Conservation (phyloP, 2,888 invertebrate species). For the Torymus texanus region DNA sequence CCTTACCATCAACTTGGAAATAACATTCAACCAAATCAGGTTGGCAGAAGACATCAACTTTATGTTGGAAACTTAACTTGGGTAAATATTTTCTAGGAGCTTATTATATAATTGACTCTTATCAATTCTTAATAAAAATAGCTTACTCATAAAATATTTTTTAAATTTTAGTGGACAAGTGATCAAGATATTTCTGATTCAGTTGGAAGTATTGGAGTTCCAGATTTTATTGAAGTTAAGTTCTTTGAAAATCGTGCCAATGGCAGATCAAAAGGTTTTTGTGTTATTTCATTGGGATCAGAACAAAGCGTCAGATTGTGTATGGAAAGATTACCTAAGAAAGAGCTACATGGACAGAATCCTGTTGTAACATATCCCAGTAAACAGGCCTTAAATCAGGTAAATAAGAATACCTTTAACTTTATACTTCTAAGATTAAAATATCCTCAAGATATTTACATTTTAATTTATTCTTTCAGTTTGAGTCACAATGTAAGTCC, state of each 20-base stretch:
- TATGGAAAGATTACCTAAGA: slow-evolving; percentile 95
- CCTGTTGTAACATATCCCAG: slow-evolving; percentile 97
- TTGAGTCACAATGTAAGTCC: slow-evolving; percentile 94
- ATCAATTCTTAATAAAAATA: no score
- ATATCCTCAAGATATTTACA: no score
- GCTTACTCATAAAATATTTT: no score
- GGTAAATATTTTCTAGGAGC: slow-evolving; percentile 79
- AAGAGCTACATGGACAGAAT: slow-evolving; percentile 95
- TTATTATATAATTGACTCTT: no score
- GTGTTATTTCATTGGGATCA: slow-evolving; percentile 94
- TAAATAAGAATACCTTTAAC: slow-evolving; percentile 60
- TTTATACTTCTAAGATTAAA: slow-evolving; percentile 65
- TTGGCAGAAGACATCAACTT: slow-evolving; percentile 89
- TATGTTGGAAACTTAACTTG: slow-evolving; percentile 99
- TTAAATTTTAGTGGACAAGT: slow-evolving; percentile 91
- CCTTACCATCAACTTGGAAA: slow-evolving; percentile 83
- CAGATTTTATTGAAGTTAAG: slow-evolving; percentile 97
- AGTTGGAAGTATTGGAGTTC: slow-evolving; percentile 90
- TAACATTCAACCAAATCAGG: slow-evolving; percentile 82
- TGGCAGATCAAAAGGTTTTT: slow-evolving; percentile 99
- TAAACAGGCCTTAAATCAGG: slow-evolving; percentile 87
- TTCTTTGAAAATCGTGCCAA: slow-evolving; percentile 99
- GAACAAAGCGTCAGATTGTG: slow-evolving; percentile 92
- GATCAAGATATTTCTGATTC: slow-evolving; percentile 96
- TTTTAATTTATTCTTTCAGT: slow-evolving; percentile 76